A percentile compares a stretch with the other conserved stretches of the same genome.
Evolutionary conservation across 2,113 vertebrate species (phyloP).

Genomic region (Apistogramma diplotaenia): DNA sequence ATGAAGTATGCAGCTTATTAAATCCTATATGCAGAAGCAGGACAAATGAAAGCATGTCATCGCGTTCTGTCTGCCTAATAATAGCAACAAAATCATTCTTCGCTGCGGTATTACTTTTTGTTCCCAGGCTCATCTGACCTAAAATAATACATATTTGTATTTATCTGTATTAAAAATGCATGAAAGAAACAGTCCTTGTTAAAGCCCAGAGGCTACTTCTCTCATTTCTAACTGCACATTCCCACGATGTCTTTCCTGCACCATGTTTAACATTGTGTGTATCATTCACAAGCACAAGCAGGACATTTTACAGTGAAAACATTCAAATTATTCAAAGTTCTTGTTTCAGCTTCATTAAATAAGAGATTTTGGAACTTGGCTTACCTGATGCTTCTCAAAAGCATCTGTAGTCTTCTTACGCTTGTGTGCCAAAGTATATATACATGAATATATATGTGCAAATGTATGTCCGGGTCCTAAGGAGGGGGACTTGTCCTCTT

Average conservation of each 20-base stretch:
- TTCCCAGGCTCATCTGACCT: too few species aligned
- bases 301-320: neutral
- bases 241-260: neutral
- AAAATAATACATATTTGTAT: neutral
- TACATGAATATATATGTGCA: too few species aligned
- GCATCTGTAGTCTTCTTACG: neutral
- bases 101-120: neutral
- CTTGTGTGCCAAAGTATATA: neutral
- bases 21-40: neutral
- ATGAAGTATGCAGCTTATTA: neutral
- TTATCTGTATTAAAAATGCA: neutral
- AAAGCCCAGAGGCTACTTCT: neutral
- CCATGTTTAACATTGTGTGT: neutral
- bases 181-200: neutral
- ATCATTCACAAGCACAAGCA: neutral
- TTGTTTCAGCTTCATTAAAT: rapidly evolving
- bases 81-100: neutral
- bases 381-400: conserved; percentile 43
- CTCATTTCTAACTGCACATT: neutral
- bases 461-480: neutral
- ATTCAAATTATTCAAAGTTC: too few species aligned
- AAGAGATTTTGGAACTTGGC: neutral
- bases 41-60: neutral
- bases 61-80: neutral
- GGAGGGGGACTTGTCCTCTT: conserved; percentile 16